phyloP scores from a whole-genome alignment of 1,140 invertebrate genomes.

The Schlechtendalia chinensis region DNA sequence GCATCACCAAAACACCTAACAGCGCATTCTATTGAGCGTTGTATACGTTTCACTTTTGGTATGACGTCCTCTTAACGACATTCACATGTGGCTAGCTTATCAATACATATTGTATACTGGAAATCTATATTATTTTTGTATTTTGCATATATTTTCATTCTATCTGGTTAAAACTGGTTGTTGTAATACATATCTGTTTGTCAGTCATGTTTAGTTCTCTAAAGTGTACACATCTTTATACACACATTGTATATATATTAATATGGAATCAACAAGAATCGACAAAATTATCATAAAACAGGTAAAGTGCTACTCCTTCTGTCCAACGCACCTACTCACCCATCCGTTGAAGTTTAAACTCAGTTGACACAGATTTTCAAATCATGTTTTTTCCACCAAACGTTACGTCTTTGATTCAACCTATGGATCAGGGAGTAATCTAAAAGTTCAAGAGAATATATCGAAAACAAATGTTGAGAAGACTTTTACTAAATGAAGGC shows the following conservation, averaged over 20 bases:
- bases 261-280: slow-evolving; percentile 54
- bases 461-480: neutral
- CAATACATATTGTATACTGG: slow-evolving; percentile 55
- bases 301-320: neutral
- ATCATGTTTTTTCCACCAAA: slow-evolving; percentile 14
- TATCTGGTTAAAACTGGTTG: too few species aligned
- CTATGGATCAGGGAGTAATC: neutral
- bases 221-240: too few species aligned
- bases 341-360: slow-evolving; percentile 26
- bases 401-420: slow-evolving; percentile 2
- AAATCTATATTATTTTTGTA: too few species aligned
- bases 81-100: too few species aligned
- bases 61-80: slow-evolving; percentile 48
- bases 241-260: too few species aligned
- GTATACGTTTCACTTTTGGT: too few species aligned
- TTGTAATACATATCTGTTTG: too few species aligned
- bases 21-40: too few species aligned
- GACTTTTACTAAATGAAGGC: neutral
- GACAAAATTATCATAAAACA: neutral
- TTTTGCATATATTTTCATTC: too few species aligned
- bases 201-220: too few species aligned
- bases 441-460: neutral
- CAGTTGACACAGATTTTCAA: neutral
- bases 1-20: too few species aligned
- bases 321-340: slow-evolving; percentile 46